Percentiles rank a stretch among this genome's conserved stretches.
phyloP scores from a whole-genome alignment of 2,888 invertebrate species.

The Dascillus cervinus region DNA sequence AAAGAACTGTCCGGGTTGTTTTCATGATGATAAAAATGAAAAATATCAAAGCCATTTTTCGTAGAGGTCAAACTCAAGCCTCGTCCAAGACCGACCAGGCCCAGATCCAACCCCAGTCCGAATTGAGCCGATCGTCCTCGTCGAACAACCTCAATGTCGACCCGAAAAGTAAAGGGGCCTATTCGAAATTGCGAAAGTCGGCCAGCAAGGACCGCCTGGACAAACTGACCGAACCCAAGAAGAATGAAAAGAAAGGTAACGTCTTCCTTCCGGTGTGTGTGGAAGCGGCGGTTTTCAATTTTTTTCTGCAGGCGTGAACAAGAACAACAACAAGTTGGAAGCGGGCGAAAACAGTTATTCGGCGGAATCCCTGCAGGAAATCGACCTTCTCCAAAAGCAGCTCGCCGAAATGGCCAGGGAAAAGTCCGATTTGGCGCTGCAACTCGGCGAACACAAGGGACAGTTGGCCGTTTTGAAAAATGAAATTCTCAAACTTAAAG shows the following conservation, averaged over 20 bases:
- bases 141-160: slow-evolving; percentile 59
- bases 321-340: slow-evolving; percentile 36
- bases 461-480: slow-evolving; percentile 60
- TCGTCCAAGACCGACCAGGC: slow-evolving; percentile 47
- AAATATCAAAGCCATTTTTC: slow-evolving; percentile 87
- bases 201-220: slow-evolving; percentile 36
- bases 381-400: slow-evolving; percentile 57
- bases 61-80: slow-evolving; percentile 62
- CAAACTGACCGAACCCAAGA: slow-evolving; percentile 28
- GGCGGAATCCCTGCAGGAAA: slow-evolving; percentile 45
- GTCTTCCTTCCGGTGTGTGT: not conserved
- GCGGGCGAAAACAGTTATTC: slow-evolving; percentile 18
- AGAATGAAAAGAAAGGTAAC: slow-evolving; percentile 33
- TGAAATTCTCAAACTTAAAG: slow-evolving; percentile 65
- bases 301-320: slow-evolving; percentile 22
- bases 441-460: slow-evolving; percentile 56
- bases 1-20: too few species aligned
- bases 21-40: slow-evolving; percentile 60
- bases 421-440: slow-evolving; percentile 56
- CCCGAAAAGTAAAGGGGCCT: slow-evolving; percentile 47
- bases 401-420: slow-evolving; percentile 58
- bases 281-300: not conserved
- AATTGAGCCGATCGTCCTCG: slow-evolving; percentile 55
- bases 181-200: slow-evolving; percentile 41
- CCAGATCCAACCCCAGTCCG: slow-evolving; percentile 31